Conservation (phyloP, 2,888 invertebrate genomes). For the Diarsia dahlii region DNA sequence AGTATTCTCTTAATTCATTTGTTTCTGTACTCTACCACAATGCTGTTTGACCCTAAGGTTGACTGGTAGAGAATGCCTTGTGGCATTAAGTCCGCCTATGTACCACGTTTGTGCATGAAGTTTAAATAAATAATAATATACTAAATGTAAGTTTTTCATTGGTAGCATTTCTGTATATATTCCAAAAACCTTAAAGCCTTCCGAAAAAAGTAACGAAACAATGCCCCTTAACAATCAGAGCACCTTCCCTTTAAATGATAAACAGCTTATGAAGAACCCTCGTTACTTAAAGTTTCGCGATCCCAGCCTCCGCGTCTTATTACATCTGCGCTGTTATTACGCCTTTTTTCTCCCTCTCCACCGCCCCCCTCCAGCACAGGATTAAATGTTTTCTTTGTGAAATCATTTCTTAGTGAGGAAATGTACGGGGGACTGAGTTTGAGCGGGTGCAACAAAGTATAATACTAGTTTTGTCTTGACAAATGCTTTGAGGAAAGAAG, state of each 20-base stretch:
- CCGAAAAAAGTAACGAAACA: constrained; percentile 1
- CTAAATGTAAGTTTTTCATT: no score
- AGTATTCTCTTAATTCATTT: no score
- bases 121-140: no score
- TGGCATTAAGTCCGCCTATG: no score
- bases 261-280: constrained; percentile 45
- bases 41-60: no score
- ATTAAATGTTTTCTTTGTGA: constrained; percentile 53
- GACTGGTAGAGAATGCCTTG: no score
- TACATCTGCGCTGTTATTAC: constrained; percentile 52
- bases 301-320: constrained; percentile 41
- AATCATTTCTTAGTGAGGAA: constrained; percentile 52
- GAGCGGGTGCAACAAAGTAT: neutral
- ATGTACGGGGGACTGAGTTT: constrained; percentile 17
- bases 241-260: constrained; percentile 56
- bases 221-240: constrained; percentile 11
- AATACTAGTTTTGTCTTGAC: constrained; percentile 3
- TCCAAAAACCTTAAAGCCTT: no score
- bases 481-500: neutral
- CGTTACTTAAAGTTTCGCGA: constrained; percentile 54
- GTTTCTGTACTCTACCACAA: no score
- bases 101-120: no score
- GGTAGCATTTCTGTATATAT: no score
- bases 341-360: constrained; percentile 48
- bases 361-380: constrained; percentile 50